phyloP scores from a whole-genome alignment of 2,797 vertebrate genomes.

The Manis pentadactyla region DNA sequence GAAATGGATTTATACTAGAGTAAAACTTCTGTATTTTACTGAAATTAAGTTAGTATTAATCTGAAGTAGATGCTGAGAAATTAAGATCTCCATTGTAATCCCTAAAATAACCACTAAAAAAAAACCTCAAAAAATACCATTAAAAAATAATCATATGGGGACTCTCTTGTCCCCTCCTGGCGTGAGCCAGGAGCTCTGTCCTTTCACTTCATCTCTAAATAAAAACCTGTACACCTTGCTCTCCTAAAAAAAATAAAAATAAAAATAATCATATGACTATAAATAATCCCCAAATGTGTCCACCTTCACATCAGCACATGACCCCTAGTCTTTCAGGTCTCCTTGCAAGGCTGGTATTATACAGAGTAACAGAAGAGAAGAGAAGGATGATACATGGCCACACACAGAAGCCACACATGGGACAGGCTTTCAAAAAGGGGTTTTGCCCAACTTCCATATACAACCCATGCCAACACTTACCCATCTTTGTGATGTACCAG shows the following conservation, averaged over 20 bases:
- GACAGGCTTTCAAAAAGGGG: not conserved
- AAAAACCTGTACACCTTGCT: too few relatives aligned
- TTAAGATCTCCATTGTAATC: not conserved
- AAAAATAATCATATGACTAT: not conserved
- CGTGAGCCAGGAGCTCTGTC: too few relatives aligned
- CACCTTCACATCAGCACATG: not conserved
- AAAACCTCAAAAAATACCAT: not conserved
- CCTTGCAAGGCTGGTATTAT: not conserved
- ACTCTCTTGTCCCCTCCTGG: too few relatives aligned
- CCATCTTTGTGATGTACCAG: constrained; percentile 96
- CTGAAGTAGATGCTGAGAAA: not conserved
- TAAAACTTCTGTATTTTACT: not conserved
- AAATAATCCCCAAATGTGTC: not conserved
- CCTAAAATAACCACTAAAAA: not conserved
- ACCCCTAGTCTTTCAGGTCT: not conserved
- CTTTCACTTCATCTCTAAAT: too few relatives aligned
- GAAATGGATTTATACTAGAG: not conserved
- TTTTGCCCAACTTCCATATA: not conserved
- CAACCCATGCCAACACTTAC: constrained; percentile 86
- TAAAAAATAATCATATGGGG: not conserved
- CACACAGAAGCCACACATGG: not conserved
- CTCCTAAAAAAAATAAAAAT: not conserved
- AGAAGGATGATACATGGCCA: not conserved
- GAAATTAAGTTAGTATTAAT: not conserved
- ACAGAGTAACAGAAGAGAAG: not conserved